Conservation (phyloP, 2,888 invertebrate genomes). For the Diadromus collaris region DNA sequence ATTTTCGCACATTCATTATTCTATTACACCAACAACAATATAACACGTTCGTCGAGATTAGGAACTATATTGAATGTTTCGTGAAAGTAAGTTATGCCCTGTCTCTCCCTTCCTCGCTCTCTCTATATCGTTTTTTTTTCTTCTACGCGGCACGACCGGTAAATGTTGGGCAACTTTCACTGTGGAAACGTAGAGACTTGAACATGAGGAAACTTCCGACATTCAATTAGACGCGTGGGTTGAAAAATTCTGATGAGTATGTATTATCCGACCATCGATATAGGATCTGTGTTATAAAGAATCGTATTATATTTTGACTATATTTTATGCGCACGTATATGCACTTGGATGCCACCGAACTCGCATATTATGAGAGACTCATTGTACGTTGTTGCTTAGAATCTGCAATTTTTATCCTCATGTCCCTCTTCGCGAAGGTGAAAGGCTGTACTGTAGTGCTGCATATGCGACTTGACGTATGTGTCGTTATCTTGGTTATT, state of each 20-base stretch:
- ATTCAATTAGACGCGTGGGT: background rate
- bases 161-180: constrained; percentile 5
- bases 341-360: background rate
- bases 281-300: background rate
- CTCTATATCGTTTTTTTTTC: background rate
- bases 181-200: background rate
- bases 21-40: background rate
- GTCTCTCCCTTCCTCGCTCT: background rate
- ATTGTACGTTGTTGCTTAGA: background rate
- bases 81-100: constrained; percentile 5
- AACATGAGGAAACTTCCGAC: background rate
- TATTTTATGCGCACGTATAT: too few relatives aligned
- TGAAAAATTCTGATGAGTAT: background rate
- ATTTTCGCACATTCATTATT: background rate
- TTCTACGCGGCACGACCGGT: background rate
- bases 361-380: background rate
- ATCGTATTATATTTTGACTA: background rate
- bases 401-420: background rate
- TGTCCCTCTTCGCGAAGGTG: background rate
- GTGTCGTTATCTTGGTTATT: background rate
- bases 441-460: background rate
- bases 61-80: background rate
- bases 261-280: background rate
- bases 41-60: background rate
- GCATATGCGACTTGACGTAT: background rate